Conservation (phyloP, 2,888 invertebrate genomes). For the Helleia helle region DNA sequence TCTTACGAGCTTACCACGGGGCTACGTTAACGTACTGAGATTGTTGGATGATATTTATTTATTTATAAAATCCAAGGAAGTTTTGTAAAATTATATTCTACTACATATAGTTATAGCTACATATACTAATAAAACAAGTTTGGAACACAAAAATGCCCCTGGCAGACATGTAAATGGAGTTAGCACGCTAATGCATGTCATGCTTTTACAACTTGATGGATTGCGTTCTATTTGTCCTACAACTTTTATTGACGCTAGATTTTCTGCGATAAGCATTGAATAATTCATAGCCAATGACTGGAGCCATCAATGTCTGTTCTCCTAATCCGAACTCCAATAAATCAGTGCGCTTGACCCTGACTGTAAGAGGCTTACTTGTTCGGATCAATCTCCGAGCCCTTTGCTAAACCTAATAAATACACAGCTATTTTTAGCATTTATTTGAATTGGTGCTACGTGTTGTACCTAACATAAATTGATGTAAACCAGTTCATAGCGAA, state of each 20-base stretch:
- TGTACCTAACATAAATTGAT: too few relatives aligned
- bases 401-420: neutral
- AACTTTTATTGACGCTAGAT: slow-evolving; percentile 25
- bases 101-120: too few relatives aligned
- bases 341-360: slow-evolving; percentile 19
- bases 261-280: slow-evolving; percentile 25
- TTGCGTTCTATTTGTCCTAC: slow-evolving; percentile 29
- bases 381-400: slow-evolving; percentile 8
- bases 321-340: slow-evolving; percentile 21
- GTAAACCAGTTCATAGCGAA: too few relatives aligned
- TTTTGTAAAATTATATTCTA: too few relatives aligned
- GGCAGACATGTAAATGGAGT: neutral
- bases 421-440: neutral
- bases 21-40: too few relatives aligned
- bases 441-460: too few relatives aligned
- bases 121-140: too few relatives aligned
- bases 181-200: slow-evolving; percentile 23
- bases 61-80: too few relatives aligned
- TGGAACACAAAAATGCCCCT: neutral
- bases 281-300: slow-evolving; percentile 24
- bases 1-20: too few relatives aligned
- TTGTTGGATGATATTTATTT: too few relatives aligned
- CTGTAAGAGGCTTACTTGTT: slow-evolving; percentile 17
- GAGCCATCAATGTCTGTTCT: slow-evolving; percentile 15
- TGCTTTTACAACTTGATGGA: slow-evolving; percentile 40